Evolutionary conservation across 2,113 vertebrate species (phyloP).

Genomic region (Cnemophilus loriae): DNA sequence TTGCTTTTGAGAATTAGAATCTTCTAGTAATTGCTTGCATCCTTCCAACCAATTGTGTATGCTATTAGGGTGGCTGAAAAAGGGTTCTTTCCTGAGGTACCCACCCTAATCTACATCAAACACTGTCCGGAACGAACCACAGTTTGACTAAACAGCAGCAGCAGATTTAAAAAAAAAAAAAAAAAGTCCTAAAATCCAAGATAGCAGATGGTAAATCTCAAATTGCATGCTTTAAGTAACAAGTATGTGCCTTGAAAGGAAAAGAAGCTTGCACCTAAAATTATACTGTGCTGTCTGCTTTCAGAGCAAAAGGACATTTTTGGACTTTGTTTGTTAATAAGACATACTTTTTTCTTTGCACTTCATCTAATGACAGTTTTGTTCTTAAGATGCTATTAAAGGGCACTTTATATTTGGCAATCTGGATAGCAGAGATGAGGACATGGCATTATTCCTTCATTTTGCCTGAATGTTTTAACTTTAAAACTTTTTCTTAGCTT

Average conservation of each 20-base stretch:
- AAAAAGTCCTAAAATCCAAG: constrained; percentile 5
- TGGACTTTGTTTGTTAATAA: background rate
- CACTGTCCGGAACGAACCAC: background rate
- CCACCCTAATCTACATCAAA: background rate
- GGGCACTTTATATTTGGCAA: constrained; percentile 47
- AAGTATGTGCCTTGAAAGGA: constrained; percentile 41
- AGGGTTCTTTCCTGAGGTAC: background rate
- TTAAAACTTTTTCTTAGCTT: background rate
- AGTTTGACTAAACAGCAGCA: constrained; percentile 3
- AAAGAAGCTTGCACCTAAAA: constrained; percentile 50
- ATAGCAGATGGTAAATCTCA: constrained; percentile 53
- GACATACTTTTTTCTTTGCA: background rate
- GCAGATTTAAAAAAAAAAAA: background rate
- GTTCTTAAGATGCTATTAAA: constrained; percentile 38
- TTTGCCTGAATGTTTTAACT: constrained; percentile 18
- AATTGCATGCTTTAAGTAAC: constrained; percentile 51
- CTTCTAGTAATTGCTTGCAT: background rate
- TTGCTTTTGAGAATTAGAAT: background rate
- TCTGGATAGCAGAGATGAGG: constrained; percentile 18
- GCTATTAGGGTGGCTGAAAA: background rate
- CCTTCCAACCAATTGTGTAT: background rate
- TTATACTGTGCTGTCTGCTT: constrained; percentile 26
- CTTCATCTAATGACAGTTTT: constrained; percentile 43
- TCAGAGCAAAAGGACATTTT: constrained; percentile 37
- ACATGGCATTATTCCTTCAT: constrained; percentile 33